Evolutionary conservation across 1,140 invertebrate genomes (phyloP).

Genomic region (Diabrotica undecimpunctata): DNA sequence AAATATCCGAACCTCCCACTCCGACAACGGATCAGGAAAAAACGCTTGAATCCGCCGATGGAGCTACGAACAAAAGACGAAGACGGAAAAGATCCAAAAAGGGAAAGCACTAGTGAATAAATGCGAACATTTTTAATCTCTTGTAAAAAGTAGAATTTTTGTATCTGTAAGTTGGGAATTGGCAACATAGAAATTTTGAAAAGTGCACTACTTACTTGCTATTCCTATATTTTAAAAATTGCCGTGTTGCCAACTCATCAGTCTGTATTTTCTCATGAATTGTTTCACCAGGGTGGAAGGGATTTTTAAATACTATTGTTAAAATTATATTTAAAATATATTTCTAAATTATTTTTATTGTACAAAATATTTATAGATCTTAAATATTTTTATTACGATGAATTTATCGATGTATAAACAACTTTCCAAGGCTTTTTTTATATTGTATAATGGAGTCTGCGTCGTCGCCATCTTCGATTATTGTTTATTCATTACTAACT

Average conservation of each 20-base stretch:
- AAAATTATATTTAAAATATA: constrained; percentile 22
- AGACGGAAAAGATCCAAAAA: constrained; percentile 41
- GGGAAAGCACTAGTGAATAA: constrained; percentile 35
- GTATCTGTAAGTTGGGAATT: neutral
- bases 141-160: neutral
- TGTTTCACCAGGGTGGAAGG: constrained; percentile 36
- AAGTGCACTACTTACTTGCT: no score
- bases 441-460: constrained; percentile 4
- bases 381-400: constrained; percentile 30
- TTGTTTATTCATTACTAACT: neutral
- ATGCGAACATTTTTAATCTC: constrained; percentile 9
- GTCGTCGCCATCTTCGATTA: neutral
- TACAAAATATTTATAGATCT: constrained; percentile 39
- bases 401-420: constrained; percentile 15
- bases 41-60: constrained; percentile 28
- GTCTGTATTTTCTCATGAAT: constrained; percentile 3
- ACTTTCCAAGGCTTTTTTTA: constrained; percentile 28
- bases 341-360: constrained; percentile 37
- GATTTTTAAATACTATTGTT: constrained; percentile 30
- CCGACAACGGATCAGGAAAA: constrained; percentile 40
- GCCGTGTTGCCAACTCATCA: neutral
- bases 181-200: constrained; percentile 5
- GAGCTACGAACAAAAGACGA: constrained; percentile 39
- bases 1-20: constrained; percentile 40
- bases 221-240: no score